phyloP scores from a whole-genome alignment of 2,888 invertebrate genomes.

The Drosophila incognita region DNA sequence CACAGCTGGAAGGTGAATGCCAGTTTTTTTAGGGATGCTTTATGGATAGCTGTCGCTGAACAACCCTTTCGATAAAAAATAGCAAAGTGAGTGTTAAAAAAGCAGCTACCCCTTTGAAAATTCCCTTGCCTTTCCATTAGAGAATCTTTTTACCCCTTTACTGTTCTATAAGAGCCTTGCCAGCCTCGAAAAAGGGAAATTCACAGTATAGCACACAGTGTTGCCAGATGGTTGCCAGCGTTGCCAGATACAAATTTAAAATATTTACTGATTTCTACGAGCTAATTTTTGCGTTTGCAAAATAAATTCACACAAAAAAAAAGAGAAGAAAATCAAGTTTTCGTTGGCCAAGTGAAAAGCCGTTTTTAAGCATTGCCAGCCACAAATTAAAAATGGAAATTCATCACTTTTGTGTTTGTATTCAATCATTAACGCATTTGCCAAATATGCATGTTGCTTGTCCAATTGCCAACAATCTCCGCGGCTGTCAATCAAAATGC shows the following conservation, averaged over 20 bases:
- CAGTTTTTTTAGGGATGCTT: constrained; percentile 35
- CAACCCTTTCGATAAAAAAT: constrained; percentile 62
- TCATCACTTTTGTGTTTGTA: constrained; percentile 4
- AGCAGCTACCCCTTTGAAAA: constrained; percentile 11
- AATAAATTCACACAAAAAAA: background rate
- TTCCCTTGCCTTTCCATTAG: constrained; percentile 3
- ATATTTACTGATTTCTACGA: background rate
- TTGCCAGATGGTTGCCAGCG: constrained; percentile 32
- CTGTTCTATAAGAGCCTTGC: constrained; percentile 14
- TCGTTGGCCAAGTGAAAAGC: background rate
- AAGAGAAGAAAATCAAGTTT: background rate
- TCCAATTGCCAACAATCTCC: constrained; percentile 68
- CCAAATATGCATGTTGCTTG: constrained; percentile 67
- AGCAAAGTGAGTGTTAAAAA: background rate
- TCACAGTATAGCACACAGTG: constrained; percentile 38
- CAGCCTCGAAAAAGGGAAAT: background rate
- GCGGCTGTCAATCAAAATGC: constrained; percentile 78
- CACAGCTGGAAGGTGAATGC: constrained; percentile 37
- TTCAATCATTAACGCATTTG: constrained; percentile 63
- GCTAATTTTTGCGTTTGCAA: background rate
- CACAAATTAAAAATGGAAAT: constrained; percentile 4
- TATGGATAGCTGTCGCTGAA: constrained; percentile 5
- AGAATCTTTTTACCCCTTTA: constrained; percentile 26
- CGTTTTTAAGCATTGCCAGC: background rate
- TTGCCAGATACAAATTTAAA: background rate